These are phyloP conservation scores for Carlito syrichta DNA, from an alignment of 2,113 vertebrate species.

Conservation along the genomic window DNA sequence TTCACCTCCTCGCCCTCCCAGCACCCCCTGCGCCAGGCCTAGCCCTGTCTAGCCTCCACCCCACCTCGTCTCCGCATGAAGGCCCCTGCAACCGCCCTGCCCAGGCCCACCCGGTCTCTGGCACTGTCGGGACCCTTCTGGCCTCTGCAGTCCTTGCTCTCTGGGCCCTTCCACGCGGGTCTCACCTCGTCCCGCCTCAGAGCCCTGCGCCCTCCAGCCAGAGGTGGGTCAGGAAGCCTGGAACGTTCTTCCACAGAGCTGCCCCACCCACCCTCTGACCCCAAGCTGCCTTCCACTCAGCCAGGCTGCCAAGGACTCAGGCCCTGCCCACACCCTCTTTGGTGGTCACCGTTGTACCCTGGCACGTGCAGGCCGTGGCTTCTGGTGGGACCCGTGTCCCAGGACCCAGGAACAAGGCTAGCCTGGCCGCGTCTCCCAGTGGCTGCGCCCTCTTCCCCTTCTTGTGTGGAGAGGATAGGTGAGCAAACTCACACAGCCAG, in stretches of 20 bases:
- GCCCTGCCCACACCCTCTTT: not conserved
- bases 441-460: not conserved
- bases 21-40: not conserved
- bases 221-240: not conserved
- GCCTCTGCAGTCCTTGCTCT: not conserved
- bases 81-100: not conserved
- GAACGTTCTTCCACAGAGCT: not conserved
- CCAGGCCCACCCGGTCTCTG: rapidly evolving
- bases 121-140: not conserved
- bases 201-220: not conserved
- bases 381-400: not conserved
- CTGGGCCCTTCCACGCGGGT: not conserved
- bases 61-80: rapidly evolving
- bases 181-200: rapidly evolving
- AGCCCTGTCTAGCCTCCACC: not conserved
- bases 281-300: not conserved
- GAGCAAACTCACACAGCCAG: not conserved
- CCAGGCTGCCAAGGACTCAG: not conserved
- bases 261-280: not conserved
- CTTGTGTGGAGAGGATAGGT: not conserved
- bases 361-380: not conserved
- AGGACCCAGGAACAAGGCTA: no score
- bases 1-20: not conserved
- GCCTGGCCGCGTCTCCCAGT: not conserved
- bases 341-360: not conserved